Evolutionary conservation across 2,797 vertebrate genomes (phyloP).

Genomic region (Microctenopoma lineatum): DNA sequence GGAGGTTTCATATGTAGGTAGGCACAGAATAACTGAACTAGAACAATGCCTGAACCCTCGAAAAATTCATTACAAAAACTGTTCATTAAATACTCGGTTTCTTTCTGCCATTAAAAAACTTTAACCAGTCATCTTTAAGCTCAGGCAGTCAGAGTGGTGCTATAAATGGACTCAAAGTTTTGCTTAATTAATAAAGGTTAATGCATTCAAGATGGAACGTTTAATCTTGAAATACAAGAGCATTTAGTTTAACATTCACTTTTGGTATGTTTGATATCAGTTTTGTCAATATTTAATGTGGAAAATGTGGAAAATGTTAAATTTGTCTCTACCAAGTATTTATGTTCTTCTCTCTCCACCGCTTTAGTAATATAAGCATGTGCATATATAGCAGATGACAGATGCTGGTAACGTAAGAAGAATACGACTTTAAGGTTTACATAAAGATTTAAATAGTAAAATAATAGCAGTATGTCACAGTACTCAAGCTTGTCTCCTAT

Average conservation of each 20-base stretch:
- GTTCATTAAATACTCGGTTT: slow-evolving; percentile 47
- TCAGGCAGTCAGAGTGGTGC: slow-evolving; percentile 47
- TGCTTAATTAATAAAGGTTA: slow-evolving; percentile 73
- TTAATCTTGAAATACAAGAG: slow-evolving; percentile 58
- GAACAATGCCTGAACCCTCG: background rate
- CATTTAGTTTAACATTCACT: slow-evolving; percentile 56
- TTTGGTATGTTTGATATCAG: slow-evolving; percentile 50
- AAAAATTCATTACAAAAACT: slow-evolving; percentile 24
- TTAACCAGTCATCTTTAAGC: slow-evolving; percentile 49
- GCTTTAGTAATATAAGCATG: slow-evolving; percentile 2
- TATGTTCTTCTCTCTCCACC: background rate
- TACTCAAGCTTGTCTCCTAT: background rate
- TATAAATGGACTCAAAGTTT: slow-evolving; percentile 72
- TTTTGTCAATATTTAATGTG: slow-evolving; percentile 59
- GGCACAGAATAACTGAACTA: background rate
- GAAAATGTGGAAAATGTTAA: slow-evolving; percentile 36
- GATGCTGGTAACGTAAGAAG: background rate
- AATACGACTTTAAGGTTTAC: background rate
- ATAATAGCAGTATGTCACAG: background rate
- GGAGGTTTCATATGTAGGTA: background rate
- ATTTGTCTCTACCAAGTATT: slow-evolving; percentile 18
- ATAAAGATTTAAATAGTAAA: background rate
- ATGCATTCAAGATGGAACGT: slow-evolving; percentile 64
- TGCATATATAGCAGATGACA: background rate
- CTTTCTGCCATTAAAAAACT: slow-evolving; percentile 44